phyloP scores from a whole-genome alignment of 2,888 invertebrate species.

The Spisula solida region DNA sequence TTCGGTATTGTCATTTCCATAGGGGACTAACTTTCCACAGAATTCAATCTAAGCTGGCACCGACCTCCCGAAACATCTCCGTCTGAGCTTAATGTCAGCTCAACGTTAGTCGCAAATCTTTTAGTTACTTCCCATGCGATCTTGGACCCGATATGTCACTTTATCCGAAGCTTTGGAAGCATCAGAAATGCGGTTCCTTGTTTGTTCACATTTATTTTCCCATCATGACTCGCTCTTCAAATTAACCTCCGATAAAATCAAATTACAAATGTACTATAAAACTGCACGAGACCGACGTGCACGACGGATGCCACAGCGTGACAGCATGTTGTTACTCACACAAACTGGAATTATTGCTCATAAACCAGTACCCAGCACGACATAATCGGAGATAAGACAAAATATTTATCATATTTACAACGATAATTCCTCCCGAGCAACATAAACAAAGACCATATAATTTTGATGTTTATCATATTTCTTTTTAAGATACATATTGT shows the following conservation, averaged over 20 bases:
- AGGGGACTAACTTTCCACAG: too few relatives aligned
- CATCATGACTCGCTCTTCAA: background rate
- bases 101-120: too few relatives aligned
- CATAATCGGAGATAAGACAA: background rate
- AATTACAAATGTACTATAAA: constrained; percentile 14
- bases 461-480: background rate
- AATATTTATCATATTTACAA: constrained; percentile 10
- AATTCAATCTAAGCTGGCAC: too few relatives aligned
- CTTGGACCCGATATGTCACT: too few relatives aligned
- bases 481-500: too few relatives aligned
- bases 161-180: background rate
- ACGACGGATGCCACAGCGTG: background rate
- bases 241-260: constrained; percentile 1
- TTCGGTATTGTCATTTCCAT: too few relatives aligned
- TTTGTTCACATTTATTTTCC: background rate
- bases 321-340: background rate
- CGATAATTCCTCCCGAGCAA: background rate
- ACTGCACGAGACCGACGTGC: background rate
- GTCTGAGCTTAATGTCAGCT: too few relatives aligned
- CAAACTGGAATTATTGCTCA: constrained; percentile 4
- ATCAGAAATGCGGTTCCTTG: background rate
- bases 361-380: background rate
- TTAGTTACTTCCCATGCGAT: too few relatives aligned
- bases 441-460: background rate
- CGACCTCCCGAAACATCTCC: too few relatives aligned